Conservation (phyloP, 2,888 invertebrate species). For the Ectropis crepuscularia region DNA sequence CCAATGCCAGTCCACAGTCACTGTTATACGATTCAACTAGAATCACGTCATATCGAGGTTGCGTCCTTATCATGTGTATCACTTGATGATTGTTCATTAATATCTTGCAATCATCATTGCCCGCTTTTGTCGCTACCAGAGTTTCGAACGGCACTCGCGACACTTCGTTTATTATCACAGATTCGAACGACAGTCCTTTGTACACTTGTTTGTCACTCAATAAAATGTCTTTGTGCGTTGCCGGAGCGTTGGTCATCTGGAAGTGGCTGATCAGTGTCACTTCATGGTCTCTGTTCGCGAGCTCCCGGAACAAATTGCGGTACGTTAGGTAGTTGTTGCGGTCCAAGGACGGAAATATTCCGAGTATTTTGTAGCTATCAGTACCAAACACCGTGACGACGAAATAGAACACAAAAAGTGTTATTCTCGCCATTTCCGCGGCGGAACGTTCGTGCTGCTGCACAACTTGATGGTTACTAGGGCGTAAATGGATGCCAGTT, state of each 20-base stretch:
- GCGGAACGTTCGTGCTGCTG: constrained; percentile 66
- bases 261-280: constrained; percentile 83
- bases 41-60: constrained; percentile 87
- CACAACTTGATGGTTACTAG: constrained; percentile 73
- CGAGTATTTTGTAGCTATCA: constrained; percentile 78
- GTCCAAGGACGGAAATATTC: constrained; percentile 81
- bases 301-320: constrained; percentile 76
- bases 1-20: constrained; percentile 89
- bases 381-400: constrained; percentile 60
- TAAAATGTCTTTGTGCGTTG: constrained; percentile 83
- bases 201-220: constrained; percentile 72
- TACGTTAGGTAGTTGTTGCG: constrained; percentile 82
- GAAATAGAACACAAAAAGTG: constrained; percentile 59
- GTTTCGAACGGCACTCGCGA: constrained; percentile 79
- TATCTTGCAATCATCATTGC: constrained; percentile 79
- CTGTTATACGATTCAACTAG: constrained; percentile 90
- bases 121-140: constrained; percentile 75
- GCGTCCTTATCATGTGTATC: constrained; percentile 78
- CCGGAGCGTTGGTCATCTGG: constrained; percentile 72
- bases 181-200: constrained; percentile 77
- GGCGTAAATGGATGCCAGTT: constrained; percentile 66
- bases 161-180: constrained; percentile 77
- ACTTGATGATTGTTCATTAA: constrained; percentile 81
- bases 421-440: constrained; percentile 64
- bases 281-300: constrained; percentile 80